These are phyloP conservation scores for Brachionus manjavacas DNA, from an alignment of 1,140 invertebrate genomes.

Conservation along the genomic window DNA sequence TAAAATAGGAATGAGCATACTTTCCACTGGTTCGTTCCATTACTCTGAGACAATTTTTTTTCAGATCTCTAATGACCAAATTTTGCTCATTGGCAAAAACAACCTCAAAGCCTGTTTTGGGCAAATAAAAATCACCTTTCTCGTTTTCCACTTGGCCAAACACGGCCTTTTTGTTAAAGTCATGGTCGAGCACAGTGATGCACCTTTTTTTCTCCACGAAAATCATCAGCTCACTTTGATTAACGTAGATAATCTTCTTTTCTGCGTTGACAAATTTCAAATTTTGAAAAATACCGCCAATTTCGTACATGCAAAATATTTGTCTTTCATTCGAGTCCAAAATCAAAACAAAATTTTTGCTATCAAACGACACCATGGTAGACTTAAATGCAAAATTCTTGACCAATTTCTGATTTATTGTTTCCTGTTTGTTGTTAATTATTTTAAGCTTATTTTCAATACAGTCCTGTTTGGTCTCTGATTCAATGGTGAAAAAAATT, in stretches of 20 bases:
- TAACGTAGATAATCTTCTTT: background rate
- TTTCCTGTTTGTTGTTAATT: background rate
- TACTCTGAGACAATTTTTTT: background rate
- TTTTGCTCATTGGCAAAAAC: background rate
- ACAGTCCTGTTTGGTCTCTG: background rate
- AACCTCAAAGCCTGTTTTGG: background rate
- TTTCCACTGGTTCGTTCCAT: background rate
- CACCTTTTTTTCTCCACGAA: background rate
- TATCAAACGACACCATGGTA: background rate
- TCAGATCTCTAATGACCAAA: background rate
- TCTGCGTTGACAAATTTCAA: background rate
- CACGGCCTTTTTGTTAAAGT: background rate
- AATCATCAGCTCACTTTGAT: background rate
- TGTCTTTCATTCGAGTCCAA: background rate
- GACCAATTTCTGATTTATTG: background rate
- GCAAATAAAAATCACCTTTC: background rate
- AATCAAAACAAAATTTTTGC: background rate
- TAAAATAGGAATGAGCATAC: background rate
- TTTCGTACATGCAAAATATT: background rate
- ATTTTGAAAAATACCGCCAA: background rate
- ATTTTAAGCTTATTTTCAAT: background rate
- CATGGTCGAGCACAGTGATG: background rate
- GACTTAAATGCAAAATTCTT: background rate
- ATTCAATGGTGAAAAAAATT: background rate
- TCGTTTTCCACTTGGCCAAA: background rate